Evolutionary conservation across 2,113 vertebrate species (phyloP).

Genomic region (Ivindomyrus marchei): DNA sequence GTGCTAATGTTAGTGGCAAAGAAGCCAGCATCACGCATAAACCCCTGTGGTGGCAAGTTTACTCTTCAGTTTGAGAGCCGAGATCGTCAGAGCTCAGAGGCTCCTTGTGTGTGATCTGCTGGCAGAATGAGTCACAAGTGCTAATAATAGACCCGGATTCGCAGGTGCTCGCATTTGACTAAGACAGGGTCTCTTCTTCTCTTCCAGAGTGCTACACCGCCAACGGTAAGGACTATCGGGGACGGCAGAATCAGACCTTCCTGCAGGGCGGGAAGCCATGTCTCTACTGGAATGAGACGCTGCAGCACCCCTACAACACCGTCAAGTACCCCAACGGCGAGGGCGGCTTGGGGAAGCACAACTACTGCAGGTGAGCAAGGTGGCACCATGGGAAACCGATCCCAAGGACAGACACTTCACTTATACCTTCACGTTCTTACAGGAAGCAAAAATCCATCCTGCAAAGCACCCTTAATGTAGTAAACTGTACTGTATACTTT

Average conservation of each 20-base stretch:
- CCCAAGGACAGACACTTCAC: background rate
- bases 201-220: slow-evolving; percentile 88
- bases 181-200: background rate
- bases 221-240: slow-evolving; percentile 89
- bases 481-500: background rate
- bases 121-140: background rate
- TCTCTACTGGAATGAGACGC: slow-evolving; percentile 95
- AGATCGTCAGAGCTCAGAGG: background rate
- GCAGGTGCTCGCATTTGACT: background rate
- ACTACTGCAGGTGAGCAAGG: slow-evolving; percentile 83
- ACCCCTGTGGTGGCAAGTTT: background rate
- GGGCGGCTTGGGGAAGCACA: slow-evolving; percentile 85
- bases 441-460: background rate
- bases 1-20: background rate
- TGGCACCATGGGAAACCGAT: background rate
- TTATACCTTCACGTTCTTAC: background rate
- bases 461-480: background rate
- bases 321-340: slow-evolving; percentile 90
- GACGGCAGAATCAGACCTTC: slow-evolving; percentile 85
- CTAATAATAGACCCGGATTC: background rate
- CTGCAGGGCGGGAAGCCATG: slow-evolving; percentile 80
- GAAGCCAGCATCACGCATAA: background rate
- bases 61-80: too few relatives aligned
- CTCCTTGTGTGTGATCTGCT: background rate
- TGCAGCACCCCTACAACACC: slow-evolving; percentile 93